Evolutionary conservation across 1,140 invertebrate species (phyloP).

Genomic region (Tachypleus tridentatus): DNA sequence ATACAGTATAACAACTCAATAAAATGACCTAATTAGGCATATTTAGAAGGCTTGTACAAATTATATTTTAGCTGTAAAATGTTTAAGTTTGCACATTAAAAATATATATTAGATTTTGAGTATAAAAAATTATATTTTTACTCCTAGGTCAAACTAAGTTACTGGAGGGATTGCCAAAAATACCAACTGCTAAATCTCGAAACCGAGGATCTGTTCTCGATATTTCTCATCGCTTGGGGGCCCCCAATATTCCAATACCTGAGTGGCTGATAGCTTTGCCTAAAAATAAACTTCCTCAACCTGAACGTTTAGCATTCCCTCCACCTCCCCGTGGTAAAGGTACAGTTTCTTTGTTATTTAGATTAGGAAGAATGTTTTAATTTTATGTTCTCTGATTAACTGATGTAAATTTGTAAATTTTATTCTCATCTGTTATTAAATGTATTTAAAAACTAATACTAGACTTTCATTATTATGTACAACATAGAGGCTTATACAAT

Average conservation of each 20-base stretch:
- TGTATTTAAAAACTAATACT: too few species aligned
- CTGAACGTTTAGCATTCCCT: conserved; percentile 66
- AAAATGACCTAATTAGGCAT: too few species aligned
- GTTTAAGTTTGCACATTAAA: conserved; percentile 1
- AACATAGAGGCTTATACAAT: too few species aligned
- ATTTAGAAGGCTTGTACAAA: too few species aligned
- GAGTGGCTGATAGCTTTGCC: conserved; percentile 72
- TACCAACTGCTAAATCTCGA: conserved; percentile 18
- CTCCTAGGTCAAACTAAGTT: conserved; percentile 43
- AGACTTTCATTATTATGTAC: too few species aligned
- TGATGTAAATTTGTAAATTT: too few species aligned
- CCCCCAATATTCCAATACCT: conserved; percentile 46
- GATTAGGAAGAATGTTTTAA: too few species aligned
- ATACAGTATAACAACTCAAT: too few species aligned
- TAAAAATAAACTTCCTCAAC: conserved; percentile 60
- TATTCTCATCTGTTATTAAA: too few species aligned
- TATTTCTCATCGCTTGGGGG: conserved; percentile 63
- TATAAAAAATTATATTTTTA: conserved; percentile 7
- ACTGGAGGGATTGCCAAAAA: conserved; percentile 11
- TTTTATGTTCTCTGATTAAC: too few species aligned
- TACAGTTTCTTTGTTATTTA: conserved; percentile 24
- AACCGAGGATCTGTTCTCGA: conserved; percentile 53
- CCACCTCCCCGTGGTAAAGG: conserved; percentile 71
- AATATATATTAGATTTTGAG: conserved; percentile 2
- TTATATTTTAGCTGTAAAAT: too few species aligned